Evolutionary conservation across 2,113 vertebrate species (phyloP).

Genomic region (Platysternon megacephalum): DNA sequence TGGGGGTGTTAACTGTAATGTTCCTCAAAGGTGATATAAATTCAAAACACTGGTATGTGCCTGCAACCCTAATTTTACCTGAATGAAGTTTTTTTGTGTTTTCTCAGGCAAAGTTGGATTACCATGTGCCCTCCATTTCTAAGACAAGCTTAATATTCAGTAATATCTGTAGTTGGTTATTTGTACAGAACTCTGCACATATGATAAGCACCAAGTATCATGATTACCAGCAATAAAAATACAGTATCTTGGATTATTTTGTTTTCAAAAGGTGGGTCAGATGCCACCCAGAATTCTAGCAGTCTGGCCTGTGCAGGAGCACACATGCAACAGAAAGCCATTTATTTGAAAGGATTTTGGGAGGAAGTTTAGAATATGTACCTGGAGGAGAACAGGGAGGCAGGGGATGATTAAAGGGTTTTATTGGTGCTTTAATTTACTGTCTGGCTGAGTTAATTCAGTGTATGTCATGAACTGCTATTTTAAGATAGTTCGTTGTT

Average conservation of each 20-base stretch:
- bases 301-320: neutral
- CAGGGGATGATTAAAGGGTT: neutral
- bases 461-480: neutral
- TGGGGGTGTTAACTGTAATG: no score
- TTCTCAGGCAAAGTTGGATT: no score
- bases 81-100: no score
- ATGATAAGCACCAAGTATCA: neutral
- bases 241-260: neutral
- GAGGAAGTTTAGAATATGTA: neutral
- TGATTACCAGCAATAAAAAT: neutral
- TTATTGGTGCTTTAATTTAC: neutral
- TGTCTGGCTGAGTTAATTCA: neutral
- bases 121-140: no score
- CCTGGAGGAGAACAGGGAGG: no score
- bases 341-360: neutral
- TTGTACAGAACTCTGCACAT: neutral
- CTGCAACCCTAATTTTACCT: no score
- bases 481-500: neutral
- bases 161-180: neutral
- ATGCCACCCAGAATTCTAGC: no score
- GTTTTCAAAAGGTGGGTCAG: neutral
- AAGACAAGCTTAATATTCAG: no score
- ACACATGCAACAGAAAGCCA: neutral
- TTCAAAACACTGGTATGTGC: no score
- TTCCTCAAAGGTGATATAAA: no score